Evolutionary conservation across 2,797 vertebrate genomes (phyloP).

Genomic region (Thunnus albacares): DNA sequence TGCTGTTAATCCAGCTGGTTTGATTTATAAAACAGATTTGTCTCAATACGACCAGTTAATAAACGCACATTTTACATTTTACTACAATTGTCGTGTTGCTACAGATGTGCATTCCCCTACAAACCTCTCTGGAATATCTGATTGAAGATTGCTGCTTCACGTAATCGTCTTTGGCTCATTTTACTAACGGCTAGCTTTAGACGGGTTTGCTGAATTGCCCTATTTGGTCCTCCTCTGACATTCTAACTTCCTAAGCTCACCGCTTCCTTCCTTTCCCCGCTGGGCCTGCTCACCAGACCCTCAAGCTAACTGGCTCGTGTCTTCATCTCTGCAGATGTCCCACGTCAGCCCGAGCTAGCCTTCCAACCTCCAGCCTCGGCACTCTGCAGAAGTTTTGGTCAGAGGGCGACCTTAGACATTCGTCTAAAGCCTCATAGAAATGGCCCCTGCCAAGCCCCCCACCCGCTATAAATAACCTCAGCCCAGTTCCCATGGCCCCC

Average conservation of each 20-base stretch:
- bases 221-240: slow-evolving; percentile 69
- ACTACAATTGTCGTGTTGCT: slow-evolving; percentile 8
- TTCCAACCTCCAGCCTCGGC: slow-evolving; percentile 59
- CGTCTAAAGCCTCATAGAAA: slow-evolving; percentile 79
- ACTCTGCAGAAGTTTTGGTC: slow-evolving; percentile 68
- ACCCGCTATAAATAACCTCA: slow-evolving; percentile 83
- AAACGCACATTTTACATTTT: not conserved
- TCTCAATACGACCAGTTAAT: too few species aligned
- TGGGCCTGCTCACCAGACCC: slow-evolving; percentile 58
- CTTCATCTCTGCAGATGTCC: slow-evolving; percentile 74
- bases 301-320: slow-evolving; percentile 59
- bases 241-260: slow-evolving; percentile 62
- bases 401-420: slow-evolving; percentile 83
- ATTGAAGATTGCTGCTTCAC: slow-evolving; percentile 11
- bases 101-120: slow-evolving; percentile 19
- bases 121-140: slow-evolving; percentile 40
- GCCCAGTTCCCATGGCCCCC: slow-evolving; percentile 86
- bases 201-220: slow-evolving; percentile 50
- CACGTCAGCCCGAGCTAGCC: slow-evolving; percentile 64
- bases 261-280: slow-evolving; percentile 72
- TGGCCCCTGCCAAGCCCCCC: slow-evolving; percentile 68
- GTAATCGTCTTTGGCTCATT: slow-evolving; percentile 3
- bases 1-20: too few species aligned
- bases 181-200: slow-evolving; percentile 16
- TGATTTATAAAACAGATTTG: too few species aligned